phyloP scores from a whole-genome alignment of 2,888 invertebrate species.

The Pegoplata infirma region DNA sequence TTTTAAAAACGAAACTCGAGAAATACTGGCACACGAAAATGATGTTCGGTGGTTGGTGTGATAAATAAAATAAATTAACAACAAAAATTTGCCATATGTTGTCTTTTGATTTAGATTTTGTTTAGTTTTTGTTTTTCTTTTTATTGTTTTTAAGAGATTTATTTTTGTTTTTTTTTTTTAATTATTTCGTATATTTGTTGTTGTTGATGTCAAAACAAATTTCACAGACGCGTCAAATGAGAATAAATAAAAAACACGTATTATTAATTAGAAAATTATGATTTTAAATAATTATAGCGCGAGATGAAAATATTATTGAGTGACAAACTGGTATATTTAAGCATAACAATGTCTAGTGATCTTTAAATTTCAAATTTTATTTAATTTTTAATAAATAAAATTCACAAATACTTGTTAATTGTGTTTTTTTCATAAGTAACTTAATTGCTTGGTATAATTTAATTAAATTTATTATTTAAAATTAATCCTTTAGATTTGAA shows the following conservation, averaged over 20 bases:
- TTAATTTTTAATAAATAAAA: neutral
- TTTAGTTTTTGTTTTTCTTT: neutral
- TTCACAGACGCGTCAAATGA: too few species aligned
- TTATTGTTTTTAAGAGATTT: neutral
- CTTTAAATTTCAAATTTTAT: neutral
- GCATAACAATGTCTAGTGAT: too few species aligned
- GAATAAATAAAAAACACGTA: neutral
- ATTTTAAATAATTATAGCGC: neutral
- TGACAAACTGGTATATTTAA: too few species aligned
- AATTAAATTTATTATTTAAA: neutral
- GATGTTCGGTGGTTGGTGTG: neutral
- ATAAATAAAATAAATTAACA: slow-evolving; percentile 8
- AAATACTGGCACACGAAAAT: neutral
- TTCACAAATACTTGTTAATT: slow-evolving; percentile 10
- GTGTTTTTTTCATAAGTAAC: neutral
- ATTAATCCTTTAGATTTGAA: slow-evolving; percentile 9
- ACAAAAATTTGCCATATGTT: slow-evolving; percentile 5
- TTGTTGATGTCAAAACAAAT: too few species aligned
- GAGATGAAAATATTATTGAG: neutral
- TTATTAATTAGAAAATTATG: neutral
- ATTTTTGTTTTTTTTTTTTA: neutral
- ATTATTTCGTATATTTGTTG: neutral
- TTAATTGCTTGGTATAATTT: neutral
- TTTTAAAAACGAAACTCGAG: slow-evolving; percentile 13
- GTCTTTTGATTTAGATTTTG: neutral